Evolutionary conservation across 2,888 invertebrate species (phyloP).

Genomic region (Meteorus colon): DNA sequence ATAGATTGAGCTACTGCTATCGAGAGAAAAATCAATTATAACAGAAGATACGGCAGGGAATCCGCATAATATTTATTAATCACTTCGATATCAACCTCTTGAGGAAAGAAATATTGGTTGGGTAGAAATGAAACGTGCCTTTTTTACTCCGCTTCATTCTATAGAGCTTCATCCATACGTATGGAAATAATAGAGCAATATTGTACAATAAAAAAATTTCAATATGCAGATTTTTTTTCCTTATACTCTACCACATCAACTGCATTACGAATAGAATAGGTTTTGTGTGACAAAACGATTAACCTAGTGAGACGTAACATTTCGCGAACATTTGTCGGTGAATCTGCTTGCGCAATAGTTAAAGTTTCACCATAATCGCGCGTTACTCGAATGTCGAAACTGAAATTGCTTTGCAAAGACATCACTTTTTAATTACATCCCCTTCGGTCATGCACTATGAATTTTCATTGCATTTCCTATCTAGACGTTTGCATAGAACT

Average conservation of each 20-base stretch:
- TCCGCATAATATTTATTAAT: neutral
- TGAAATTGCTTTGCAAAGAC: neutral
- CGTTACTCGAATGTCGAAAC: neutral
- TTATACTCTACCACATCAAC: neutral
- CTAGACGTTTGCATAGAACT: neutral
- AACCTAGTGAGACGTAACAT: neutral
- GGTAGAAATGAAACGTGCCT: neutral
- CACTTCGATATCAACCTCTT: neutral
- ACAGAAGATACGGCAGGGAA: neutral
- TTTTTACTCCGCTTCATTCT: neutral
- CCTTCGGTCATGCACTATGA: neutral
- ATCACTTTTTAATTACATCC: neutral
- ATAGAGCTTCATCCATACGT: neutral
- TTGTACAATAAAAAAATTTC: neutral
- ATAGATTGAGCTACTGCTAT: neutral
- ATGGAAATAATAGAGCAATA: neutral
- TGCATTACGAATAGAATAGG: neutral
- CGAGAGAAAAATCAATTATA: neutral
- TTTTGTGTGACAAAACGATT: neutral
- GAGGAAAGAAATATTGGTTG: neutral
- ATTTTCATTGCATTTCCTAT: neutral
- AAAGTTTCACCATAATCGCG: neutral
- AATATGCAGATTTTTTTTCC: neutral
- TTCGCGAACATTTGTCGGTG: neutral
- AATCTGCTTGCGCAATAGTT: neutral